These are phyloP conservation scores for Mungos mungo DNA, from an alignment of 2,113 vertebrate genomes.

Conservation along the genomic window DNA sequence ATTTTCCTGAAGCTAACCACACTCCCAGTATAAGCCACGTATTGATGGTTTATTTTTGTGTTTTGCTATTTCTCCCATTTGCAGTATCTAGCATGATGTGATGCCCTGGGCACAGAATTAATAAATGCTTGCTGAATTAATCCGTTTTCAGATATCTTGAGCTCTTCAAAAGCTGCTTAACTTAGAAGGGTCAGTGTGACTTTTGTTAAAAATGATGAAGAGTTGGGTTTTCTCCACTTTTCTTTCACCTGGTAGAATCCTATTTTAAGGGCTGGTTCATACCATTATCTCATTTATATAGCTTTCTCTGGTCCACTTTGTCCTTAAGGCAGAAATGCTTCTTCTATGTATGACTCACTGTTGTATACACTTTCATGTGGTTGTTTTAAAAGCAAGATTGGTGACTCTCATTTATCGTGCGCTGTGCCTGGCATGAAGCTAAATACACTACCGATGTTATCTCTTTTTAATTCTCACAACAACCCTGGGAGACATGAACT, in stretches of 20 bases:
- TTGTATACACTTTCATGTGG: background rate
- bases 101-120: background rate
- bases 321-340: background rate
- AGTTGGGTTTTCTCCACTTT: background rate
- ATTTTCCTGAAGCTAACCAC: background rate
- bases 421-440: background rate
- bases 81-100: background rate
- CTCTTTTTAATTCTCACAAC: background rate
- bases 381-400: background rate
- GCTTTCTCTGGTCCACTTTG: background rate
- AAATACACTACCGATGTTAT: background rate
- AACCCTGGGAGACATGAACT: background rate
- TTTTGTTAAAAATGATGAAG: background rate
- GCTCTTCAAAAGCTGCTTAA: background rate
- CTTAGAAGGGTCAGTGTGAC: background rate
- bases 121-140: background rate
- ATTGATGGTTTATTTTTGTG: background rate
- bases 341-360: background rate
- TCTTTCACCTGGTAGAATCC: background rate
- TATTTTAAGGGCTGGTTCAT: background rate
- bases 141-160: background rate
- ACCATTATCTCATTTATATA: background rate
- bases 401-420: background rate
- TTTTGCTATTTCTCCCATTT: constrained; percentile 2
- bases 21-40: background rate